Base-by-base conservation (phyloP, 2,888 invertebrate species). In the Embidobia sp. region DNA sequence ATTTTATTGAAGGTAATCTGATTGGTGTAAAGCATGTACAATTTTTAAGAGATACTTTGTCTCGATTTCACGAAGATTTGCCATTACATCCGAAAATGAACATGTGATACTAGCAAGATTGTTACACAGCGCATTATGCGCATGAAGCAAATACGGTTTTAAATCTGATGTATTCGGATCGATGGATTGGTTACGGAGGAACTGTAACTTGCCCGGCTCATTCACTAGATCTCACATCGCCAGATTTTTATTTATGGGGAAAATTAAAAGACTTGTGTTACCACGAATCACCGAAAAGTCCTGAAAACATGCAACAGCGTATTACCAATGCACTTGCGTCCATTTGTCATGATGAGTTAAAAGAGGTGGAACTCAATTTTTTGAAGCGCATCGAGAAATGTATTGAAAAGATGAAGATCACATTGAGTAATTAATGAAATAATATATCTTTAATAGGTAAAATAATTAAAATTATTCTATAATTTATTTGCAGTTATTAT, bases 281-380 rank as follows among this genome's bases (percentile, higher is more conserved):
- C 19, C 35, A 1, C 1, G 53, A 53, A 35, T 7, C 22, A 22
- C 35, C 53, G 22, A 53, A 35, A 35, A 35, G 19, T 16, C 22
- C 53, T 7, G 53, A 19, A 18, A 53, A 53, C 11, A 42, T 42
- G 42, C 13, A 4, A n/a, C 15, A 42, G 18, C 42, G 57, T 8
- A 51, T 55, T 16, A 10, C 19, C 1, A 11, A 44, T 44, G 26
- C 19, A 19, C 26, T n/a, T 11, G 22, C 22, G 0, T 5, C 10
- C n/a, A 40, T 40, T 6, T 22, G 3, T 22, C 3, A 22, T 3
- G 6, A 22, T 22, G 22, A 22, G 6, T 6, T 22, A 22, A 22
- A 22, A 22, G 3, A 3, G 6, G 3, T 22, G 22, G 22, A 22
- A 22, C 22, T 4, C 3, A 22, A 22, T 22, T 22, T 22, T 22